Percentiles rank a stretch among this genome's conserved stretches.
These are phyloP conservation scores for Mylabris phalerata DNA, from an alignment of 1,140 invertebrate genomes.

Conservation along the genomic window DNA sequence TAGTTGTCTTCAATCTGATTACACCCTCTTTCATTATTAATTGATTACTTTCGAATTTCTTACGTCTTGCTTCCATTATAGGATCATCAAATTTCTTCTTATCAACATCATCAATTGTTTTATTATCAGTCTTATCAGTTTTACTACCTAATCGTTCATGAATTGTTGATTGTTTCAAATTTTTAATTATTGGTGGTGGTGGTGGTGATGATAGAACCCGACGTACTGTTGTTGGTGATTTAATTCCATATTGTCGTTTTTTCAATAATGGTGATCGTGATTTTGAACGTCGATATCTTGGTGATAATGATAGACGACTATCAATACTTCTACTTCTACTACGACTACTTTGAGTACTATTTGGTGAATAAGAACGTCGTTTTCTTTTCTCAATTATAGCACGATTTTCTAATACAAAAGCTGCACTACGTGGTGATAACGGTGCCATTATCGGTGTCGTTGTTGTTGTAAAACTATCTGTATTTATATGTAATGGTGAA, in stretches of 20 bases:
- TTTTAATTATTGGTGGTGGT: slow-evolving; percentile 7
- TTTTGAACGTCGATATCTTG: slow-evolving; percentile 13
- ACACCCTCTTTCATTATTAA: slow-evolving; percentile 34
- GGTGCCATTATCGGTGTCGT: slow-evolving; percentile 27
- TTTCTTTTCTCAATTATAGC: slow-evolving; percentile 39
- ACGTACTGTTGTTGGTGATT: not conserved
- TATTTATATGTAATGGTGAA: slow-evolving; percentile 34
- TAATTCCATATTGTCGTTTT: not conserved
- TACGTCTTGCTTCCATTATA: slow-evolving; percentile 35
- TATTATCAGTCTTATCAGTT: slow-evolving; percentile 17
- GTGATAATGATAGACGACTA: slow-evolving; percentile 22
- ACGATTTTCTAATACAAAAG: slow-evolving; percentile 41
- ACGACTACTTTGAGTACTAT: slow-evolving; percentile 8
- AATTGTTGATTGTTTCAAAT: slow-evolving; percentile 12
- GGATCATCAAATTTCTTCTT: slow-evolving; percentile 30
- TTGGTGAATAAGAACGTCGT: slow-evolving; percentile 26
- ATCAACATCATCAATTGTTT: slow-evolving; percentile 7
- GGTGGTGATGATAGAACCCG: not conserved
- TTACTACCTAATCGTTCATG: slow-evolving; percentile 22
- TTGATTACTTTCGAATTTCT: slow-evolving; percentile 37
- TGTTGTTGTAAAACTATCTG: slow-evolving; percentile 30
- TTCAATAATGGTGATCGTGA: slow-evolving; percentile 3
- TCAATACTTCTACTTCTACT: slow-evolving; percentile 16
- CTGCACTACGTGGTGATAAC: slow-evolving; percentile 40
- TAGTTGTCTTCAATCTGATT: slow-evolving; percentile 36